phyloP scores from a whole-genome alignment of 2,797 vertebrate species.

The Spheniscus humboldti region DNA sequence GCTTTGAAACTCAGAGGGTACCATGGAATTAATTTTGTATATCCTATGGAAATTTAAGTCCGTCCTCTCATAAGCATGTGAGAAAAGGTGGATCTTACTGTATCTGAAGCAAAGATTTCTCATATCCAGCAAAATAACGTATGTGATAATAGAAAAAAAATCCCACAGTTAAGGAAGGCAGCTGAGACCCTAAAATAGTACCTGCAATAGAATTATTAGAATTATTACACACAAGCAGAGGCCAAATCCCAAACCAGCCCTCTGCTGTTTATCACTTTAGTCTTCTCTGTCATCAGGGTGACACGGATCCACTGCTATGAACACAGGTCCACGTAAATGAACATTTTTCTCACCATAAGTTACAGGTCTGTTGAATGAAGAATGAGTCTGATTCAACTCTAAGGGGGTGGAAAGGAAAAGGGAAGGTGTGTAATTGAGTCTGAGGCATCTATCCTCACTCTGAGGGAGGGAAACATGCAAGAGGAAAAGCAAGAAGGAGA shows the following conservation, averaged over 20 bases:
- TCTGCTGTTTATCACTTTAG: not conserved
- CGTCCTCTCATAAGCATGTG: not conserved
- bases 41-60: not conserved
- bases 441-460: not conserved
- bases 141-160: not conserved
- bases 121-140: not conserved
- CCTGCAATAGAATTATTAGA: not conserved
- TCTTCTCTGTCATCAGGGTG: not conserved
- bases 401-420: not conserved
- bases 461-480: not conserved
- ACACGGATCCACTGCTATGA: not conserved
- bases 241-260: not conserved
- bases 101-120: not conserved
- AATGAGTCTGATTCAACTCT: not conserved
- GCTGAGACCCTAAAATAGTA: not conserved
- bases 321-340: not conserved
- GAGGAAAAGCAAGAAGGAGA: not conserved
- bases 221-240: not conserved
- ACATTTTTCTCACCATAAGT: not conserved
- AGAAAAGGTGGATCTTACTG: not conserved
- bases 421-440: not conserved
- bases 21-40: not conserved
- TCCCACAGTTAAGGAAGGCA: not conserved
- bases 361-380: not conserved
- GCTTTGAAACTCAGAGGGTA: not conserved